These are phyloP conservation scores for Drosophila kambysellisi DNA, from an alignment of 2,888 invertebrate species.

Conservation along the genomic window DNA sequence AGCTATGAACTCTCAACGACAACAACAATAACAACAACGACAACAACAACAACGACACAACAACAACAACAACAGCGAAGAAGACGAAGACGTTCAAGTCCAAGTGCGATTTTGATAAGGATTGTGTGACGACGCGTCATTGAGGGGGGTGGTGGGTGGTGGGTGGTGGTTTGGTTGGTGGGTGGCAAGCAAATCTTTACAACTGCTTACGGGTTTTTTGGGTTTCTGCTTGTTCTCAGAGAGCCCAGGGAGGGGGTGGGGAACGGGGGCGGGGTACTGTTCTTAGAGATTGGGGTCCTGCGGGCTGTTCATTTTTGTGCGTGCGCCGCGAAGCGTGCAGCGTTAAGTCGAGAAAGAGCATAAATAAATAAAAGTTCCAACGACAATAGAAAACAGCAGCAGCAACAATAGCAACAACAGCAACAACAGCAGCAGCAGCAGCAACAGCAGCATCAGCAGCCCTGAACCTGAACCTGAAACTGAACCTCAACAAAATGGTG, in stretches of 20 bases:
- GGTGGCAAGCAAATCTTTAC: constrained; percentile 33
- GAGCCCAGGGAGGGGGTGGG: neutral
- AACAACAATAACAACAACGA: neutral
- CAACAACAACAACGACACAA: constrained; percentile 52
- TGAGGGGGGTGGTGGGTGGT: constrained; percentile 4
- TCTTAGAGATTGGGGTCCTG: constrained; percentile 6
- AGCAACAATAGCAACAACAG: constrained; percentile 14
- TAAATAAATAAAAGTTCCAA: constrained; percentile 72
- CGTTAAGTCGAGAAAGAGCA: constrained; percentile 81
- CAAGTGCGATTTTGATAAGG: constrained; percentile 63
- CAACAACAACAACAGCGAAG: constrained; percentile 36
- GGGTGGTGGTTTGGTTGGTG: neutral
- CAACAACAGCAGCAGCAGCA: constrained; percentile 20
- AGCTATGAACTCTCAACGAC: constrained; percentile 70
- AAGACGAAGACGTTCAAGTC: constrained; percentile 42
- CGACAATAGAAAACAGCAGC: constrained; percentile 63
- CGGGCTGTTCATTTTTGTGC: constrained; percentile 30
- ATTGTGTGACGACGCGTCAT: constrained; percentile 48
- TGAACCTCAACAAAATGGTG: constrained; percentile 71
- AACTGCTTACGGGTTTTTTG: constrained; percentile 13
- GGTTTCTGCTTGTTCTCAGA: neutral
- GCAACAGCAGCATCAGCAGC: constrained; percentile 11
- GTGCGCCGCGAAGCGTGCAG: constrained; percentile 75
- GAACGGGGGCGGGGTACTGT: neutral
- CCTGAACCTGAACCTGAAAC: constrained; percentile 10